A percentile compares a stretch with the other conserved stretches of the same genome.
Evolutionary conservation across 1,140 invertebrate genomes (phyloP).

Genomic region (Holcopasites calliopsidis): DNA sequence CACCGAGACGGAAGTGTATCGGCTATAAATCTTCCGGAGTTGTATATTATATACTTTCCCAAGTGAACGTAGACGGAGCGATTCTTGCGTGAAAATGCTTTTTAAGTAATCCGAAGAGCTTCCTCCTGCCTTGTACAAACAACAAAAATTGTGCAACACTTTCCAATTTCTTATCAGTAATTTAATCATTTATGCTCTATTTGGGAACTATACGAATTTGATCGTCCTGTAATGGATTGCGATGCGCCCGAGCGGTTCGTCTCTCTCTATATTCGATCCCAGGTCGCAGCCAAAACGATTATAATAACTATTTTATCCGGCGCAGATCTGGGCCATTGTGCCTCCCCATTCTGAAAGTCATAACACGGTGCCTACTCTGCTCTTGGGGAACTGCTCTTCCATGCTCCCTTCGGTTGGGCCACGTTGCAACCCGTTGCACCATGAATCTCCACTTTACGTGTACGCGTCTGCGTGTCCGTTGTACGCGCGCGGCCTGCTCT

Average conservation of each 20-base stretch:
- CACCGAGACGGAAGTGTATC: conserved; percentile 29
- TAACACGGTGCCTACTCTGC: conserved; percentile 77
- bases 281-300: conserved; percentile 75
- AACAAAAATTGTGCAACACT: too few species aligned
- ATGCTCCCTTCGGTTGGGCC: conserved; percentile 54
- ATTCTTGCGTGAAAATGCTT: too few species aligned
- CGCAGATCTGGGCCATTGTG: conserved; percentile 79
- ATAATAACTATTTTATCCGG: conserved; percentile 81
- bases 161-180: conserved; percentile 64
- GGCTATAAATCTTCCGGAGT: conserved; percentile 27
- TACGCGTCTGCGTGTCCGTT: conserved; percentile 32
- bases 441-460: conserved; percentile 69
- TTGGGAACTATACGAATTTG: conserved; percentile 52
- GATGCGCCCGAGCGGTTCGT: too few species aligned
- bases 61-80: background rate
- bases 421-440: conserved; percentile 60
- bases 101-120: too few species aligned
- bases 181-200: conserved; percentile 65
- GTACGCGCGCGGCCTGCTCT: background rate
- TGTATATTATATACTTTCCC: background rate
- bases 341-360: conserved; percentile 79
- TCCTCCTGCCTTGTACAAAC: too few species aligned
- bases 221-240: too few species aligned
- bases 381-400: conserved; percentile 67
- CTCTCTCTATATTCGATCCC: too few species aligned